Evolutionary conservation across 2,797 vertebrate species (phyloP).

Genomic region (Austrolebias charrua): DNA sequence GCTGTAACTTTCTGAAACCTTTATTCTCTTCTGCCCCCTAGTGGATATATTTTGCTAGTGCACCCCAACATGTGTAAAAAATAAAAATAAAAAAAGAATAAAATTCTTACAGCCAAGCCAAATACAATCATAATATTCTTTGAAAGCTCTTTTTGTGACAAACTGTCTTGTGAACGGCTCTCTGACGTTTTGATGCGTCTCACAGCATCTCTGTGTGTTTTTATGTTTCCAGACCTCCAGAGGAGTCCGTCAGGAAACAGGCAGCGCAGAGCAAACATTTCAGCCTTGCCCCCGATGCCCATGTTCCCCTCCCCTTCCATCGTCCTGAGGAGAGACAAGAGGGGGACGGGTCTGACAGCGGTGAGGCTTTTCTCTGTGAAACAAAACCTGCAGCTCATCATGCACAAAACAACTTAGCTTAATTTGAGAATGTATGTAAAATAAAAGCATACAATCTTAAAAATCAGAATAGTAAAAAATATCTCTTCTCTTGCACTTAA

Average conservation of each 20-base stretch:
- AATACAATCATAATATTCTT: too few species aligned
- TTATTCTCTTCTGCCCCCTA: slow-evolving; percentile 52
- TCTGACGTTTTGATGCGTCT: not conserved
- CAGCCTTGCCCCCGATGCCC: slow-evolving; percentile 84
- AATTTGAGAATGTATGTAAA: too few species aligned
- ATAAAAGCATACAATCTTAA: too few species aligned
- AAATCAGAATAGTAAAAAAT: not conserved
- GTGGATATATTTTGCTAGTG: slow-evolving; percentile 31
- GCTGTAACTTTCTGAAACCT: not conserved
- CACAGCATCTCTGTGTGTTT: not conserved
- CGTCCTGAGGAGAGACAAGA: slow-evolving; percentile 73
- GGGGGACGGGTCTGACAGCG: slow-evolving; percentile 75
- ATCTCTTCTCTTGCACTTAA: not conserved
- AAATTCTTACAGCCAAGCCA: too few species aligned
- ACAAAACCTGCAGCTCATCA: not conserved
- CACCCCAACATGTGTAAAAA: not conserved
- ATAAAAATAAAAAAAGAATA: too few species aligned
- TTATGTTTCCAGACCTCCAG: slow-evolving; percentile 46
- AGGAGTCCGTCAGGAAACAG: slow-evolving; percentile 71
- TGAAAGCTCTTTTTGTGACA: too few species aligned
- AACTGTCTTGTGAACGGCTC: too few species aligned
- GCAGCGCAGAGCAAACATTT: slow-evolving; percentile 82
- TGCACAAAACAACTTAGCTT: too few species aligned
- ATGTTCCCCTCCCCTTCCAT: slow-evolving; percentile 78
- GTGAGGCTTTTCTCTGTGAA: slow-evolving; percentile 72